Evolutionary conservation across 2,797 vertebrate genomes (phyloP).

Genomic region (Gallirallus australis): DNA sequence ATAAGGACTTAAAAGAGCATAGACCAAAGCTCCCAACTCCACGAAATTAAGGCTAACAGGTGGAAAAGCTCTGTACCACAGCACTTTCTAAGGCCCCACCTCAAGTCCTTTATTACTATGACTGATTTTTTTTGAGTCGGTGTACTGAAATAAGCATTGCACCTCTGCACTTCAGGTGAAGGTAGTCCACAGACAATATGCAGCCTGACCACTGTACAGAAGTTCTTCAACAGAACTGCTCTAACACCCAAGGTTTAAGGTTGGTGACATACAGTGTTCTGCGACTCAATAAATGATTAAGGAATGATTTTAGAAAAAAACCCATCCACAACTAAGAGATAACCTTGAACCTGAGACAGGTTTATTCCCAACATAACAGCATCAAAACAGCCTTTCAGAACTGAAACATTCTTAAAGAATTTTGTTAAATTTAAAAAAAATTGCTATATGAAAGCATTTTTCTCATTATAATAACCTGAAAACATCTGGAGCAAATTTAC

Average conservation of each 20-base stretch:
- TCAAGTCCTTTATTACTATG: neutral
- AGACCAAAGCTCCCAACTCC: neutral
- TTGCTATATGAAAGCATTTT: no score
- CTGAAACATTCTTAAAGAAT: neutral
- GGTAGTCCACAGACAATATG: neutral
- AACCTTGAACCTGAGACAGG: neutral
- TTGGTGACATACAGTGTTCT: neutral
- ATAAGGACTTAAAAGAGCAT: neutral
- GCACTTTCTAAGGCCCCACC: neutral
- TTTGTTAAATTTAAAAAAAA: no score
- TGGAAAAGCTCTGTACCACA: neutral
- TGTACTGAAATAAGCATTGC: neutral
- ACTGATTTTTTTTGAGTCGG: neutral
- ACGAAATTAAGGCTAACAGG: neutral
- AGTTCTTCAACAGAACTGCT: neutral
- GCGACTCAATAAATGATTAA: neutral
- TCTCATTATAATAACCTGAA: no score
- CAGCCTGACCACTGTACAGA: neutral
- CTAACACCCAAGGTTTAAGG: neutral
- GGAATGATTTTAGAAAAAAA: neutral
- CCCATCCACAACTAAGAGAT: neutral
- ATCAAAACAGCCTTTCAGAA: neutral
- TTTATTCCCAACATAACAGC: neutral
- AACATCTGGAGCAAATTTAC: no score
- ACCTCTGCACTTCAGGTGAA: neutral